Conservation (phyloP, 2,113 vertebrate species). For the Stictonetta naevosa region DNA sequence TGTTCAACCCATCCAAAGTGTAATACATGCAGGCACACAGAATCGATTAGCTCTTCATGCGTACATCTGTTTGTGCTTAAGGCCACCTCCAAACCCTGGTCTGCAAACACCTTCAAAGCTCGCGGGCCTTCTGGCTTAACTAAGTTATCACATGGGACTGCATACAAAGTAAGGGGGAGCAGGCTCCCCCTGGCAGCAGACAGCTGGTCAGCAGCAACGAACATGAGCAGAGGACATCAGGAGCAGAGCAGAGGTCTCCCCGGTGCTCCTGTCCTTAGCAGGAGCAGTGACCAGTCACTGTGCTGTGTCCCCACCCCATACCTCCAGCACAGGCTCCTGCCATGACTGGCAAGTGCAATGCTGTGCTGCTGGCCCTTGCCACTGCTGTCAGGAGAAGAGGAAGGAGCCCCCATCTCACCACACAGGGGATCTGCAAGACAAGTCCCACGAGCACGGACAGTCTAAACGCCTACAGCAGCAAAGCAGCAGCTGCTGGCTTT, state of each 20-base stretch:
- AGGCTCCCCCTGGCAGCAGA: neutral
- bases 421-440: fast-evolving
- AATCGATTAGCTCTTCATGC: neutral
- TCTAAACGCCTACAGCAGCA: neutral
- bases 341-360: fast-evolving
- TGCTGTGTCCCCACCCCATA: fast-evolving
- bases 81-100: neutral
- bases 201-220: neutral
- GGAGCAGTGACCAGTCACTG: fast-evolving
- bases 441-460: fast-evolving
- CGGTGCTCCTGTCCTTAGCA: fast-evolving
- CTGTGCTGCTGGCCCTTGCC: neutral
- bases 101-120: neutral
- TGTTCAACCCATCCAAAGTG: neutral
- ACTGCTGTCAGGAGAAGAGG: fast-evolving
- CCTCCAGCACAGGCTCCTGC: neutral
- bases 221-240: neutral
- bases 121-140: too few relatives aligned
- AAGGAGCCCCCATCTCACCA: neutral
- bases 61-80: fast-evolving
- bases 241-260: neutral
- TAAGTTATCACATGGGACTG: neutral
- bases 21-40: neutral
- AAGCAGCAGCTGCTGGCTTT: neutral
- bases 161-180: neutral